phyloP scores from a whole-genome alignment of 2,113 vertebrate species.

The Silurus asotus region DNA sequence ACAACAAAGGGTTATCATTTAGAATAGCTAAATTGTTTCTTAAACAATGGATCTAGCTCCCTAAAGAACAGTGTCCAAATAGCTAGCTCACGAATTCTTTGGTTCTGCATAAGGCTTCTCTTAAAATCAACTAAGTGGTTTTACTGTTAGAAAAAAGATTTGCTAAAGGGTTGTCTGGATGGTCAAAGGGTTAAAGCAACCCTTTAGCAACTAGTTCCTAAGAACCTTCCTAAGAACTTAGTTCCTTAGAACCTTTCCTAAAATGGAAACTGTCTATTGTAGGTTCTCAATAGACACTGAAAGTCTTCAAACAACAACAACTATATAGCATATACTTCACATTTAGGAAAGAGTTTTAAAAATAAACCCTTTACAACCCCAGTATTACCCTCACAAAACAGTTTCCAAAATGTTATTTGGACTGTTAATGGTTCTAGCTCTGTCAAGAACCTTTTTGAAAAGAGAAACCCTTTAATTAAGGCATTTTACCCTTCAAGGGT shows the following conservation, averaged over 20 bases:
- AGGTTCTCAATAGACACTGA: neutral
- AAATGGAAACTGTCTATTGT: neutral
- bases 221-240: too few relatives aligned
- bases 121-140: neutral
- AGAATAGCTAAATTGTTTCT: neutral
- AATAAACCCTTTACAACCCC: too few relatives aligned
- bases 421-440: neutral
- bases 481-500: too few relatives aligned
- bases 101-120: neutral
- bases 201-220: too few relatives aligned
- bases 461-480: neutral
- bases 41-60: neutral
- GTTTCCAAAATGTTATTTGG: neutral
- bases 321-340: neutral
- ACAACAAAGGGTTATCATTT: neutral
- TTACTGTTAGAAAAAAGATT: too few relatives aligned
- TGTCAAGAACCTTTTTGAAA: neutral
- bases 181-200: too few relatives aligned
- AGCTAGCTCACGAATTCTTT: neutral
- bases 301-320: neutral
- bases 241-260: neutral
- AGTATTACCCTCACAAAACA: too few relatives aligned
- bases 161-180: too few relatives aligned
- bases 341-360: too few relatives aligned
- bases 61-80: neutral